These are phyloP conservation scores for Palloptera scutellata DNA, from an alignment of 2,888 invertebrate species.

Conservation along the genomic window DNA sequence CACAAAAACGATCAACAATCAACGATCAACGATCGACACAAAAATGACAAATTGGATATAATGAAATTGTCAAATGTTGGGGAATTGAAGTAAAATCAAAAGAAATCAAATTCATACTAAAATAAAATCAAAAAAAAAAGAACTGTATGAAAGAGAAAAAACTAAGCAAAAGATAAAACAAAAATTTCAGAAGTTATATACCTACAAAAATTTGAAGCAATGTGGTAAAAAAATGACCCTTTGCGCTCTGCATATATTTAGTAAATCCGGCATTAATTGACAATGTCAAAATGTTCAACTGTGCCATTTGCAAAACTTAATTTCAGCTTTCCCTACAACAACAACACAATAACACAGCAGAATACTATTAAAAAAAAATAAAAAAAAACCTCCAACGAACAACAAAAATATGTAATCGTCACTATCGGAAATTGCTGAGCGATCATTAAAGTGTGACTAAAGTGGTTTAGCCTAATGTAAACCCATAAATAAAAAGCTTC, in stretches of 20 bases:
- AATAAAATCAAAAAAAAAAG: not conserved
- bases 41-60: conserved; percentile 11
- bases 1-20: conserved; percentile 7
- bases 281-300: too few relatives aligned
- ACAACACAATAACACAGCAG: not conserved
- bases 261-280: too few relatives aligned
- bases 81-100: not conserved
- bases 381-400: not conserved
- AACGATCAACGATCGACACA: conserved; percentile 8
- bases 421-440: conserved; percentile 29
- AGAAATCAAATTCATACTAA: conserved; percentile 2
- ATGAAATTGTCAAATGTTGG: conserved; percentile 8
- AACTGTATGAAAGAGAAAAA: not conserved
- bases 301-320: too few relatives aligned
- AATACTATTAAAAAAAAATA: not conserved
- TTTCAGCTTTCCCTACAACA: too few relatives aligned
- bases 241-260: too few relatives aligned
- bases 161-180: not conserved
- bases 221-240: too few relatives aligned
- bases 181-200: not conserved
- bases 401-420: conserved; percentile 21
- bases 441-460: conserved; percentile 60
- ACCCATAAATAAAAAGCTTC: conserved; percentile 53
- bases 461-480: conserved; percentile 63
- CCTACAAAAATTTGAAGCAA: too few relatives aligned